Evolutionary conservation across 2,888 invertebrate species (phyloP), one percentile per base, ranked within the genome.

Genomic region (Lampropteryx suffumata): DNA sequence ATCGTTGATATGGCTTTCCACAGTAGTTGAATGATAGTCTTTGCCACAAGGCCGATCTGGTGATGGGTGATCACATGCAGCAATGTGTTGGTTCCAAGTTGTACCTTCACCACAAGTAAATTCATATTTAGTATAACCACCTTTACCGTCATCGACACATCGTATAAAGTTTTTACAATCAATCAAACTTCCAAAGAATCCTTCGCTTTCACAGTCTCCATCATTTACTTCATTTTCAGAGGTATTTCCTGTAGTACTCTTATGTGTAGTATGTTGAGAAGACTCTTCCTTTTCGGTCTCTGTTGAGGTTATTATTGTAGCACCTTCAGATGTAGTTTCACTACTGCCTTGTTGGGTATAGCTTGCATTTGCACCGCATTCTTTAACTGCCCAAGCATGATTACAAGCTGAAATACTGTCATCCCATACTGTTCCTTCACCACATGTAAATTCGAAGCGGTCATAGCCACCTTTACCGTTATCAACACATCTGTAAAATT

Each of bases 131-230:
- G 76, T 90, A 55, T 76, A 91, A 10, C 82, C 79, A 35, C 83
- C 84, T 49, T 76, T 78, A 14, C 86, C 88, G 57, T 88, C 84
- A 55, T 84, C 80, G 0, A 94, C 93, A 68, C 95, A 95, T 62
- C 94, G 87, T 61, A 93, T 94, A 78, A 94, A 95, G 72, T 93
- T 94, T 55, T 86, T 91, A 64, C 95, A 95, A 63, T 94, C 89
- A 13, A 79, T 64, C 50, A 50, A 36, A 62, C 77, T 79, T 66
- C 92, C 91, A 66, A 92, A 92, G 69, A 93, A 95, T 17, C 94
- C 94, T 55, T 61, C 62, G 14, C 36, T 37, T 17, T 27, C 27
- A 48, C 63, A 63, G 26, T 52, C 10, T 14, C 40, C 45, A 27
- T 39, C 34, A 10, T 7, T 46, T 17, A 42, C 39, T 34, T 46